Conservation (phyloP, 2,113 vertebrate species). For the Paralichthys olivaceus region DNA sequence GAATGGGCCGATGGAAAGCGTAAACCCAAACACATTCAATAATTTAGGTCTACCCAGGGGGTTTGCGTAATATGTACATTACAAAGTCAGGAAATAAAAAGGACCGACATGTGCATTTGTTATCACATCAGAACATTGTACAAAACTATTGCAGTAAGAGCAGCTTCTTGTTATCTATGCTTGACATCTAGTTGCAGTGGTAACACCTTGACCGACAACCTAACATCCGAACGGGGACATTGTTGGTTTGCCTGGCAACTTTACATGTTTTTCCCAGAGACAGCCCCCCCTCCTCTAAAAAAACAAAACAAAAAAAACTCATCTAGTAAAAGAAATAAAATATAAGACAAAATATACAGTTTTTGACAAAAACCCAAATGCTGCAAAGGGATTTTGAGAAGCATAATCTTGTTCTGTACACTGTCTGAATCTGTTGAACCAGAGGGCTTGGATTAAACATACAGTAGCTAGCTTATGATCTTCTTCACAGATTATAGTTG, state of each 20-base stretch:
- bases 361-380: conserved; percentile 38
- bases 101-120: conserved; percentile 70
- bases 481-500: conserved; percentile 74
- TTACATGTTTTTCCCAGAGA: conserved; percentile 41
- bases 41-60: conserved; percentile 73
- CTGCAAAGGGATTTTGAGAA: conserved; percentile 48
- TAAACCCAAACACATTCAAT: conserved; percentile 79
- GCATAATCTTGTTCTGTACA: conserved; percentile 55
- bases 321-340: conserved; percentile 52
- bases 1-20: conserved; percentile 68
- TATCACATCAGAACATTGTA: conserved; percentile 77
- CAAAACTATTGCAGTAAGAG: conserved; percentile 82
- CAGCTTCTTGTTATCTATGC: conserved; percentile 78
- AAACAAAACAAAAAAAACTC: conserved; percentile 10
- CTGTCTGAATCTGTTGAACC: conserved; percentile 43
- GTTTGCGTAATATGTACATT: conserved; percentile 74
- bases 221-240: conserved; percentile 27
- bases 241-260: conserved; percentile 53
- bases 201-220: conserved; percentile 66
- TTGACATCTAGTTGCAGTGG: conserved; percentile 77
- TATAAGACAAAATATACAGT: conserved; percentile 57
- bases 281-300: conserved; percentile 4
- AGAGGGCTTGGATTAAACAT: conserved; percentile 49
- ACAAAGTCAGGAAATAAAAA: conserved; percentile 75
- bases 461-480: conserved; percentile 80